A percentile compares a stretch with the other conserved stretches of the same genome.
Evolutionary conservation across 2,113 vertebrate species (phyloP).

Genomic region (Hassar affinis): DNA sequence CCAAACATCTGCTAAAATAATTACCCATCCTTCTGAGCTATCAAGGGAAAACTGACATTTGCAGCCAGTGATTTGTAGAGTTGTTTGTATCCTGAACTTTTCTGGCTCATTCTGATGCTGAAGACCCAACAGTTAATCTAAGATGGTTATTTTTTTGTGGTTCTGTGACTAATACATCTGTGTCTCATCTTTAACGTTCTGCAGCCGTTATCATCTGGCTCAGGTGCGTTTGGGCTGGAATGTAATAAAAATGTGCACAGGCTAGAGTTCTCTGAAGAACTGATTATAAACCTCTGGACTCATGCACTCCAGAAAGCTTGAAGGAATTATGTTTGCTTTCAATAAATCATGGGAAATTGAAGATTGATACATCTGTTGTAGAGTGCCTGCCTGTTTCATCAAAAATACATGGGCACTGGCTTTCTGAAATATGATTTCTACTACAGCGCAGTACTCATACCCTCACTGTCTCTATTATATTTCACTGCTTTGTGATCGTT

Average conservation of each 20-base stretch:
- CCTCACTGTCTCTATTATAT: not conserved
- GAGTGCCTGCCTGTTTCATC: not conserved
- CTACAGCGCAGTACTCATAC: not conserved
- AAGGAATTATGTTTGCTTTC: conserved; percentile 24
- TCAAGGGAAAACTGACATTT: not conserved
- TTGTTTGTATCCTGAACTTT: not conserved
- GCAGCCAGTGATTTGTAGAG: not conserved
- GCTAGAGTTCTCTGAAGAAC: not conserved
- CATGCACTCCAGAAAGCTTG: not conserved
- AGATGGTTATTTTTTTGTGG: not conserved
- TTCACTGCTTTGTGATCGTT: not conserved
- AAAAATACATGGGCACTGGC: conserved; percentile 25
- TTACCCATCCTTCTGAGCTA: not conserved
- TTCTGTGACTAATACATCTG: not conserved
- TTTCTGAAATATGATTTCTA: conserved; percentile 13
- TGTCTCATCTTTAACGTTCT: not conserved
- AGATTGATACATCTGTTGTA: conserved; percentile 29
- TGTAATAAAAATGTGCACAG: conserved; percentile 4
- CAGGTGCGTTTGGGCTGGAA: not conserved
- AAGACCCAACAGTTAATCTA: not conserved
- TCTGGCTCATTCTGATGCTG: not conserved
- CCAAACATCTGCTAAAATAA: conserved; percentile 6
- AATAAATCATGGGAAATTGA: conserved; percentile 40
- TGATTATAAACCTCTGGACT: not conserved
- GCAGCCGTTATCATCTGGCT: not conserved